Base-by-base conservation (phyloP, 2,888 invertebrate species). In the Temnothorax ravouxi region DNA sequence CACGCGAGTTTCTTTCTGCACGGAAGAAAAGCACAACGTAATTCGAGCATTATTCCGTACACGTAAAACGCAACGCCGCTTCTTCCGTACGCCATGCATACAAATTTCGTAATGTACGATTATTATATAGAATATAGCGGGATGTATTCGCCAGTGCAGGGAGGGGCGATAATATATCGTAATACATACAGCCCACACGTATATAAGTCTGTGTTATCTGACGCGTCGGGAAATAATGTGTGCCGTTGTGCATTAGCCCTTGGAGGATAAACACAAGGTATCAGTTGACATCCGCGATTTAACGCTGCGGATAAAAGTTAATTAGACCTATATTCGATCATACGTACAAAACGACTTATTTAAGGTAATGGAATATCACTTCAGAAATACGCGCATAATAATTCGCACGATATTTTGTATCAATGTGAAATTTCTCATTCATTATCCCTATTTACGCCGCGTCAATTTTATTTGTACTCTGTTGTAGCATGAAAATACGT, bases 81-180 rank as follows among this genome's bases (percentile, higher is more conserved):
- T 71, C 72, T 72, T 80, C 72, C 38, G 3, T 50, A 72, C 59
- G 72, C 79, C 38, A 80, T 80, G 79, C 79, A 80, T 80, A 80
- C 79, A 80, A 80, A 80, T 71, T 80, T 18, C 38, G 67, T 80
- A 80, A 80, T 61, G 59, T 72, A 80, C 79, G 38, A 47, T 71
- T 72, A 80, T 80, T 80, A 80, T 80, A 80, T 80, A 80, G 72
- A 80, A 80, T 80, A 71, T 79, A 79, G 79, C 29, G 79, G 56
- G 34, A 79, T 80, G 72, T 29, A 71, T 80, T 38, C 79, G 50
- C 59, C 59, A 18, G 34, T 50, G 47, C 47, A 21, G 2, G n/a
- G 11, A 2, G 3, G 38, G 3, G 38, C 72, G 79, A 80, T 80
- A 80, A 80, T 80, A 80, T 80, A 80, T 80, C 79, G 72, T 80